These are phyloP conservation scores for Agrochola circellaris DNA, from an alignment of 2,888 invertebrate genomes.

Conservation along the genomic window DNA sequence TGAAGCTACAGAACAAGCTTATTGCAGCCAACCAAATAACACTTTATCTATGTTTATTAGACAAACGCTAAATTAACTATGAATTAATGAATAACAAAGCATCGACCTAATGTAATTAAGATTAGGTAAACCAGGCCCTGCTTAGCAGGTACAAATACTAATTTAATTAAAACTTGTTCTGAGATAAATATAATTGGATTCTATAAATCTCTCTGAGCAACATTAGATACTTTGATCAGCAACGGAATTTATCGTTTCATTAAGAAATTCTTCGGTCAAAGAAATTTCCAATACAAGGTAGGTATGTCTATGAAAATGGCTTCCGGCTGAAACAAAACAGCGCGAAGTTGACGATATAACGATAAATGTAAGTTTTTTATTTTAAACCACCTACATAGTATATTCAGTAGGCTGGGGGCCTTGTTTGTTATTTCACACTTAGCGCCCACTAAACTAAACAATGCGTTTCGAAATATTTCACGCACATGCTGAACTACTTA, in stretches of 20 bases:
- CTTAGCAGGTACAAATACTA: slow-evolving; percentile 44
- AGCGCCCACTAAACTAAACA: slow-evolving; percentile 60
- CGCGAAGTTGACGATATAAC: slow-evolving; percentile 32
- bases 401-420: slow-evolving; percentile 26
- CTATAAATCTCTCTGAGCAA: slow-evolving; percentile 63
- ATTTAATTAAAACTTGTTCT: slow-evolving; percentile 53
- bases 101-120: slow-evolving; percentile 45
- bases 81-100: slow-evolving; percentile 25
- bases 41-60: slow-evolving; percentile 21
- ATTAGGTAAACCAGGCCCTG: slow-evolving; percentile 51
- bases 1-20: slow-evolving; percentile 13
- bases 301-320: slow-evolving; percentile 61
- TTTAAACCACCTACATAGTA: slow-evolving; percentile 30
- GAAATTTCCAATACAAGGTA: slow-evolving; percentile 69
- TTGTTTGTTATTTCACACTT: slow-evolving; percentile 64
- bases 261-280: slow-evolving; percentile 73
- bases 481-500: slow-evolving; percentile 55
- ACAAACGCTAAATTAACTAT: slow-evolving; percentile 37
- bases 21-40: slow-evolving; percentile 7
- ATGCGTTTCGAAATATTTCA: slow-evolving; percentile 61
- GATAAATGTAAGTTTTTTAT: slow-evolving; percentile 31
- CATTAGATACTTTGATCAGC: slow-evolving; percentile 70
- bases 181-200: slow-evolving; percentile 62
- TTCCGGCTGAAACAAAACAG: slow-evolving; percentile 55
- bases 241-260: slow-evolving; percentile 76